Evolutionary conservation across 2,888 invertebrate genomes (phyloP).

Genomic region (Papilio protenor): DNA sequence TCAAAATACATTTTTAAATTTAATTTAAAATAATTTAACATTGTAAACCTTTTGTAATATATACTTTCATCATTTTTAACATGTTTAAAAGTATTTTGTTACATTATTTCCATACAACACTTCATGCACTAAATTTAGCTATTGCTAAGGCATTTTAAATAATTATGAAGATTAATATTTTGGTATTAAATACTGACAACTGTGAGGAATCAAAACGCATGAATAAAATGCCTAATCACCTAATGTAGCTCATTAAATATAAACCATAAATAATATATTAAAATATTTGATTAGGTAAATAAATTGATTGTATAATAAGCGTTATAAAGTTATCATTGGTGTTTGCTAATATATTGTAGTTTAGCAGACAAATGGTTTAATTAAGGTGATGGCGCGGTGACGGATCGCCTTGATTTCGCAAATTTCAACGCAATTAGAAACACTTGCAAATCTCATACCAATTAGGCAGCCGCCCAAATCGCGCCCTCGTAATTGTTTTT

Average conservation of each 20-base stretch:
- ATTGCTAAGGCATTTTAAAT: too few species aligned
- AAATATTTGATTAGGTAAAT: conserved; percentile 2
- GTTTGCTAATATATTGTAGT: conserved; percentile 47
- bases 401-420: conserved; percentile 78
- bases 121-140: too few species aligned
- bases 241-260: too few species aligned
- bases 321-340: conserved; percentile 44
- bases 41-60: neutral
- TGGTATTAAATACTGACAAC: too few species aligned
- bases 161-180: too few species aligned
- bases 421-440: conserved; percentile 82
- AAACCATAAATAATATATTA: neutral
- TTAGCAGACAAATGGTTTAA: conserved; percentile 81
- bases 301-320: neutral
- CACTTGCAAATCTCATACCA: conserved; percentile 84
- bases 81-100: neutral
- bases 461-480: conserved; percentile 82
- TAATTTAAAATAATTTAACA: neutral
- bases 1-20: conserved; percentile 21
- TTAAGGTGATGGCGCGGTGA: conserved; percentile 82
- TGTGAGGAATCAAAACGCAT: too few species aligned
- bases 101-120: neutral
- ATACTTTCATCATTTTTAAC: neutral
- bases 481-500: conserved; percentile 82
- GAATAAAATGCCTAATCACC: too few species aligned